A percentile compares a stretch with the other conserved stretches of the same genome.
Conservation (phyloP, 2,888 invertebrate genomes). For the Parnassius apollo region DNA sequence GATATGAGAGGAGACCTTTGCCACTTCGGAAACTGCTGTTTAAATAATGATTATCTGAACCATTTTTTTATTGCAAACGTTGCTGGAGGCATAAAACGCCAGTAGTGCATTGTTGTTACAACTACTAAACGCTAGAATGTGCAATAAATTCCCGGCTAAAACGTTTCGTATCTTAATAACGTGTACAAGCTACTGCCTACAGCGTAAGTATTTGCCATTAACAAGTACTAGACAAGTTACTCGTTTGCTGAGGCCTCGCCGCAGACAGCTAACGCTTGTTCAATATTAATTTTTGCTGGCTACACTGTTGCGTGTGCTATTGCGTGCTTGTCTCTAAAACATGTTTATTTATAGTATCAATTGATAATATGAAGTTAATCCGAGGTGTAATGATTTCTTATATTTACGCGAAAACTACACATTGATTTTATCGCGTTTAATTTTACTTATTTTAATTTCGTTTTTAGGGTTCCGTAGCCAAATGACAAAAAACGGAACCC, state of each 20-base stretch:
- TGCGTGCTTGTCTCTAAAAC: neutral
- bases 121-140: neutral
- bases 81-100: too few species aligned
- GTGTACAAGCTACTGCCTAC: slow-evolving; percentile 2
- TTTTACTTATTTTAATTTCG: too few species aligned
- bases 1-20: too few species aligned
- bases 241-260: slow-evolving; percentile 6
- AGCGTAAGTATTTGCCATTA: slow-evolving; percentile 1
- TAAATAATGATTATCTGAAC: too few species aligned
- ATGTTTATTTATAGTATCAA: neutral
- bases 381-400: too few species aligned
- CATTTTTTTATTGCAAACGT: too few species aligned
- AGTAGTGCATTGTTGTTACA: neutral
- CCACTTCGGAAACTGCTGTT: too few species aligned
- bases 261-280: neutral
- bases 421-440: too few species aligned
- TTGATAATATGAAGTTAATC: too few species aligned
- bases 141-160: neutral
- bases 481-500: too few species aligned
- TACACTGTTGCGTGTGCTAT: neutral
- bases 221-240: slow-evolving; percentile 8
- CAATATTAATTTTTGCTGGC: slow-evolving; percentile 4
- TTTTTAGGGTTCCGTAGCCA: too few species aligned
- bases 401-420: too few species aligned
- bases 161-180: slow-evolving; percentile 9